Evolutionary conservation across 2,888 invertebrate species (phyloP).

Genomic region (Aricia artaxerxes): DNA sequence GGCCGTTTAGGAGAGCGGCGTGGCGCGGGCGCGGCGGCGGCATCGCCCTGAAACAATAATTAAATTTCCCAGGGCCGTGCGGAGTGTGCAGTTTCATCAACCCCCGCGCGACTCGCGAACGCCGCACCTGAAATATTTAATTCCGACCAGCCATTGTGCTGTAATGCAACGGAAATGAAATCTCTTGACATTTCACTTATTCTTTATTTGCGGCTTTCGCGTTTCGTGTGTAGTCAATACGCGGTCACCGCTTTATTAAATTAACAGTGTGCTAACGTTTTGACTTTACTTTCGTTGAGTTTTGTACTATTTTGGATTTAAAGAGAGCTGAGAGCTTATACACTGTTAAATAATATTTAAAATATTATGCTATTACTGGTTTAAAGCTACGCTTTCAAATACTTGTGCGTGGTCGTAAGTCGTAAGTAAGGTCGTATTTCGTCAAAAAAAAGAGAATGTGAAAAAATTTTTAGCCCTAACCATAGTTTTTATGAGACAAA

Average conservation of each 20-base stretch:
- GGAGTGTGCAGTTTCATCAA: slow-evolving; percentile 72
- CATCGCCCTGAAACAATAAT: slow-evolving; percentile 64
- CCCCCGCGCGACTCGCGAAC: slow-evolving; percentile 64
- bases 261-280: not conserved
- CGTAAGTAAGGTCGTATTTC: no score
- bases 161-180: slow-evolving; percentile 68
- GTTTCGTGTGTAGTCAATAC: slow-evolving; percentile 31
- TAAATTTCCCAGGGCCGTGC: slow-evolving; percentile 68
- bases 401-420: no score
- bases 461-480: no score
- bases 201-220: slow-evolving; percentile 39
- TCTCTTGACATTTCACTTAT: slow-evolving; percentile 51
- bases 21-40: slow-evolving; percentile 57
- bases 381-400: no score
- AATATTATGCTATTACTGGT: no score
- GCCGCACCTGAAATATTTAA: slow-evolving; percentile 74
- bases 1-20: slow-evolving; percentile 70
- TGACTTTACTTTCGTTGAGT: not conserved
- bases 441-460: no score
- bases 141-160: slow-evolving; percentile 60
- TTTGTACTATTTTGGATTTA: not conserved
- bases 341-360: no score
- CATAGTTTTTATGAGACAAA: no score
- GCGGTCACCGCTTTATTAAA: slow-evolving; percentile 17
- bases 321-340: not conserved